Percentiles rank a stretch among this genome's conserved stretches.
phyloP scores from a whole-genome alignment of 2,888 invertebrate species.

The Hermodice carunculata region DNA sequence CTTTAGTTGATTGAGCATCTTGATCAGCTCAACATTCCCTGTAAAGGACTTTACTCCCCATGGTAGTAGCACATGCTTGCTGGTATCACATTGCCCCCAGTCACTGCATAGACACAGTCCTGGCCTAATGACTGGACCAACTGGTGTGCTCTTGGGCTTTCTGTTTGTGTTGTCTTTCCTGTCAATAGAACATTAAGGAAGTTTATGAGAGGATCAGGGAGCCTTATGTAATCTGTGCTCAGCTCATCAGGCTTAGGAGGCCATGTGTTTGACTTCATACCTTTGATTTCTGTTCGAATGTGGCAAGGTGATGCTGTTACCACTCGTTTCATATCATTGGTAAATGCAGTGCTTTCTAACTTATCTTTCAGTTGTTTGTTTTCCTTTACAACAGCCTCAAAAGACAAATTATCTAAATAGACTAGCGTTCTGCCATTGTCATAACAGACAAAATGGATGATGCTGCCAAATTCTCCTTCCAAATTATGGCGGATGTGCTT shows the following conservation, averaged over 20 bases:
- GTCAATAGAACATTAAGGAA: neutral
- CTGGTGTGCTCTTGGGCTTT: neutral
- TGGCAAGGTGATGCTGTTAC: neutral
- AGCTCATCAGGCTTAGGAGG: conserved; percentile 1
- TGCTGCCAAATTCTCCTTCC: neutral
- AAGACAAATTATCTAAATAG: neutral
- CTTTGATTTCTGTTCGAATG: neutral
- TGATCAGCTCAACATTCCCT: neutral
- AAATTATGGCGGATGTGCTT: conserved; percentile 19
- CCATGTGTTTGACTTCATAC: neutral
- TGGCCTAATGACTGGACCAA: neutral
- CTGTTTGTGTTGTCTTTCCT: too few relatives aligned
- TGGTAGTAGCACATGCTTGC: conserved; percentile 2
- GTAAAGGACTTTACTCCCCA: neutral
- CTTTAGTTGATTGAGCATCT: conserved; percentile 24
- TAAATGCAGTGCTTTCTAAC: neutral
- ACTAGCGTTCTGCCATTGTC: conserved; percentile 10
- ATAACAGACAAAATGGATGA: neutral
- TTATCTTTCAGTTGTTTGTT: neutral
- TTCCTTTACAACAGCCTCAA: neutral
- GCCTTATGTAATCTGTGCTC: neutral
- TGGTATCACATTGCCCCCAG: neutral
- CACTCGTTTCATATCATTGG: too few relatives aligned
- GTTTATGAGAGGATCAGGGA: neutral
- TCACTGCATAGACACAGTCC: neutral